phyloP scores from a whole-genome alignment of 2,888 invertebrate genomes.

The Ophion obscuratus region DNA sequence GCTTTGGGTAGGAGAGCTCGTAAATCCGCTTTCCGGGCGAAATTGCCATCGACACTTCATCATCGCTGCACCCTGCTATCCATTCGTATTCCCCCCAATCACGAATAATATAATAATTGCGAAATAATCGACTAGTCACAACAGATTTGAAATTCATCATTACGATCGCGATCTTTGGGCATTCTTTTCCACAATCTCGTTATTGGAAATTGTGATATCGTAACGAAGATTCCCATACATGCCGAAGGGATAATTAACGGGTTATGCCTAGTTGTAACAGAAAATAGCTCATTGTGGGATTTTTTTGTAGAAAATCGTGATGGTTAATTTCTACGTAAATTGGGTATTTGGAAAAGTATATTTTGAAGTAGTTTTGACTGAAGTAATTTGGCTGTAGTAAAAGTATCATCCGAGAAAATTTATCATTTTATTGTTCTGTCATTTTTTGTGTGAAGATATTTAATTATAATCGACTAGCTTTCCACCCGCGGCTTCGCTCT shows the following conservation, averaged over 20 bases:
- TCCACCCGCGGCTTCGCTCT: no score
- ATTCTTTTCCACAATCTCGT: conserved; percentile 11
- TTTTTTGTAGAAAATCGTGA: no score
- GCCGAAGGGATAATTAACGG: not conserved
- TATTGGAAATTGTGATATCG: not conserved
- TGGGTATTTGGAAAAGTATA: no score
- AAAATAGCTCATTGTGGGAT: not conserved
- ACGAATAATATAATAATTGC: conserved; percentile 70
- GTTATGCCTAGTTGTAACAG: not conserved
- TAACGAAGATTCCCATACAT: not conserved
- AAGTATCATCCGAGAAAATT: no score
- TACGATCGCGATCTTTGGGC: not conserved
- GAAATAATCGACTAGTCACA: conserved; percentile 62
- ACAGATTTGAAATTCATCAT: conserved; percentile 44
- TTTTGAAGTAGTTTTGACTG: no score
- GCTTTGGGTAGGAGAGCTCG: conserved; percentile 56
- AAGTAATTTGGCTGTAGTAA: no score
- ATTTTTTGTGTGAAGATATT: no score
- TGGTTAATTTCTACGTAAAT: no score
- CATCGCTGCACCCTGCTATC: conserved; percentile 60
- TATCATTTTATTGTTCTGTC: no score
- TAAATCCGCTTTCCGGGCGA: conserved; percentile 66
- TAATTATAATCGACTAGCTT: no score
- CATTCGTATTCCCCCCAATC: conserved; percentile 63
- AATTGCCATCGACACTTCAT: conserved; percentile 71